phyloP scores from a whole-genome alignment of 1,140 invertebrate species.

The Drosophila kikkawai region DNA sequence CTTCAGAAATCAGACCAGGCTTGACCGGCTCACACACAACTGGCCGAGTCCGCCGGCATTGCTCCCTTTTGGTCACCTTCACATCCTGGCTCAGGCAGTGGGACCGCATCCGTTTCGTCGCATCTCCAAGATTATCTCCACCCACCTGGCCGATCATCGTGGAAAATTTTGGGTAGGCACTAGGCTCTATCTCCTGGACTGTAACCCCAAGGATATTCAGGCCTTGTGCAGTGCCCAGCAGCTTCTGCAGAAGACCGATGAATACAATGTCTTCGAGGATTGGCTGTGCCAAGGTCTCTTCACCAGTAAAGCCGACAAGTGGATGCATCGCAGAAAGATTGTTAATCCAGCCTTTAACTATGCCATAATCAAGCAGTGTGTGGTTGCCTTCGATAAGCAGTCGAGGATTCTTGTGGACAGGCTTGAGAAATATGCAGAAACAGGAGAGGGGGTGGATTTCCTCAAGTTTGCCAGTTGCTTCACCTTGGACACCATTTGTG shows the following conservation, averaged over 20 bases:
- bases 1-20: constrained; percentile 36
- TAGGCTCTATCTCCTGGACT: constrained; percentile 63
- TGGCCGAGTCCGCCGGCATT: constrained; percentile 56
- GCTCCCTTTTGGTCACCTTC: constrained; percentile 63
- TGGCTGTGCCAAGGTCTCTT: constrained; percentile 89
- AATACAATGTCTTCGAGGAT: constrained; percentile 86
- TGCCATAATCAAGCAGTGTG: constrained; percentile 87
- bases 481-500: constrained; percentile 66
- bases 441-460: constrained; percentile 45
- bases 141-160: constrained; percentile 59
- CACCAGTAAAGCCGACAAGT: constrained; percentile 89
- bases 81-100: constrained; percentile 47
- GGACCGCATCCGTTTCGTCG: constrained; percentile 48
- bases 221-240: constrained; percentile 60
- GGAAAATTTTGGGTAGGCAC: constrained; percentile 65
- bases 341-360: constrained; percentile 96
- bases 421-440: constrained; percentile 7
- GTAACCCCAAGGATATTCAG: constrained; percentile 73
- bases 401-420: constrained; percentile 37
- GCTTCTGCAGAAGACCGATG: constrained; percentile 86
- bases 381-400: constrained; percentile 52
- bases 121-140: constrained; percentile 27
- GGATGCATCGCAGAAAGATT: constrained; percentile 91
- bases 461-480: constrained; percentile 51
- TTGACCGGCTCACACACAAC: constrained; percentile 59